Evolutionary conservation across 1,140 invertebrate species (phyloP).

Genomic region (Luehdorfia chinensis): DNA sequence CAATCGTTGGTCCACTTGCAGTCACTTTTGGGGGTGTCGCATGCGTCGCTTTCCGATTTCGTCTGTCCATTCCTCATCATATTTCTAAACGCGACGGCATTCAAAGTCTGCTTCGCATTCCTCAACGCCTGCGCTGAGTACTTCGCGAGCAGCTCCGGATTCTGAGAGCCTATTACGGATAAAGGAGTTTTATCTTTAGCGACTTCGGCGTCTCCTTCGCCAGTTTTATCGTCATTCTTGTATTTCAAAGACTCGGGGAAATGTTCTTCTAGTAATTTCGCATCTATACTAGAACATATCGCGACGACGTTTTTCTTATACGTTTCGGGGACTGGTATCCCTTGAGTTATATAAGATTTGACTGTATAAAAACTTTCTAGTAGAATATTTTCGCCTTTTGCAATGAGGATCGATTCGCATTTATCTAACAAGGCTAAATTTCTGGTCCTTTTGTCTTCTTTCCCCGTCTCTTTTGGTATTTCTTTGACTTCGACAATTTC

Average conservation of each 20-base stretch:
- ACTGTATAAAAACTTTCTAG: conserved; percentile 63
- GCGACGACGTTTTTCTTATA: conserved; percentile 63
- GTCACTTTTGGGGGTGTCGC: conserved; percentile 53
- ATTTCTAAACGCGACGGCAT: conserved; percentile 58
- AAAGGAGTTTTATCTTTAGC: conserved; percentile 28
- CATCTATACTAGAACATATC: conserved; percentile 57
- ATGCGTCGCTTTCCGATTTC: conserved; percentile 53
- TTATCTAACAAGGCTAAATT: conserved; percentile 51
- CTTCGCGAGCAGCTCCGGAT: conserved; percentile 55
- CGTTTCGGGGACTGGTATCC: conserved; percentile 52
- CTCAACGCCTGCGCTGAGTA: conserved; percentile 61
- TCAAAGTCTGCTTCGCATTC: conserved; percentile 59
- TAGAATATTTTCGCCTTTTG: conserved; percentile 58
- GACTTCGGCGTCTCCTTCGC: conserved; percentile 17
- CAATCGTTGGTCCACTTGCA: conserved; percentile 69
- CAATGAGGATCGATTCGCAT: conserved; percentile 56
- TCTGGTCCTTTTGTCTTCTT: conserved; percentile 19
- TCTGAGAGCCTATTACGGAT: conserved; percentile 43
- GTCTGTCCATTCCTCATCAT: conserved; percentile 46
- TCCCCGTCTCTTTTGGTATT: conserved; percentile 30
- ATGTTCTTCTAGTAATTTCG: conserved; percentile 55
- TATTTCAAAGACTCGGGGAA: conserved; percentile 45
- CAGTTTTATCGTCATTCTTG: conserved; percentile 27
- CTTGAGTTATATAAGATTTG: conserved; percentile 61
- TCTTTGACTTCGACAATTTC: conserved; percentile 30